Evolutionary conservation across 2,888 invertebrate genomes (phyloP).

Genomic region (Leucophora obtusa): DNA sequence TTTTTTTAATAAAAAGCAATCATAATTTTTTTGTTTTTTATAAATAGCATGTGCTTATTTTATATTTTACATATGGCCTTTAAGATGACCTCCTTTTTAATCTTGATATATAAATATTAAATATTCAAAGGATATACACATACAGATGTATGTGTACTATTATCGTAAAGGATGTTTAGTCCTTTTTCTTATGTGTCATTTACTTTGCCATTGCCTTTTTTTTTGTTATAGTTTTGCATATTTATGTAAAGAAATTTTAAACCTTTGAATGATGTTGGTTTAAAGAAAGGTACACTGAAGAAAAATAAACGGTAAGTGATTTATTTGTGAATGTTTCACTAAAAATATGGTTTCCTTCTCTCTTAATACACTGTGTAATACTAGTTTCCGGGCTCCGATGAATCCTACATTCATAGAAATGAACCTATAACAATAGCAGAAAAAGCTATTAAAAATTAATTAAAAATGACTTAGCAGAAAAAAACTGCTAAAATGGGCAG

Average conservation of each 20-base stretch:
- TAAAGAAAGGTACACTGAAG: background rate
- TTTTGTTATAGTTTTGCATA: conserved; percentile 44
- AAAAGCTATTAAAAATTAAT: no score
- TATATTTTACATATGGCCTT: conserved; percentile 31
- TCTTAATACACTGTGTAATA: no score
- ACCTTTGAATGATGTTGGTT: conserved; percentile 2
- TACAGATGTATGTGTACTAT: background rate
- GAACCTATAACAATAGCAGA: no score
- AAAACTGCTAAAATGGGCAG: no score
- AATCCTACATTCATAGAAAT: no score
- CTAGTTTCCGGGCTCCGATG: no score
- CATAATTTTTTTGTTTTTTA: conserved; percentile 39
- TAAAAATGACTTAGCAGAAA: no score
- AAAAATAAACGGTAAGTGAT: no score
- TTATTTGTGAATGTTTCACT: no score
- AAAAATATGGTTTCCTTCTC: no score
- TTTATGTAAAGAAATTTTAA: conserved; percentile 3
- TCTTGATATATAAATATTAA: background rate
- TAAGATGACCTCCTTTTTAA: conserved; percentile 45
- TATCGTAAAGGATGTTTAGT: conserved; percentile 43
- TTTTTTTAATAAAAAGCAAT: conserved; percentile 41
- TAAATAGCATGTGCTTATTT: conserved; percentile 52
- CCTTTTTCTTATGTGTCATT: conserved; percentile 32
- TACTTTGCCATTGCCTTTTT: background rate
- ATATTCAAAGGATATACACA: conserved; percentile 27